Base-by-base conservation (phyloP, 2,888 invertebrate species). In the Formica aserva region DNA sequence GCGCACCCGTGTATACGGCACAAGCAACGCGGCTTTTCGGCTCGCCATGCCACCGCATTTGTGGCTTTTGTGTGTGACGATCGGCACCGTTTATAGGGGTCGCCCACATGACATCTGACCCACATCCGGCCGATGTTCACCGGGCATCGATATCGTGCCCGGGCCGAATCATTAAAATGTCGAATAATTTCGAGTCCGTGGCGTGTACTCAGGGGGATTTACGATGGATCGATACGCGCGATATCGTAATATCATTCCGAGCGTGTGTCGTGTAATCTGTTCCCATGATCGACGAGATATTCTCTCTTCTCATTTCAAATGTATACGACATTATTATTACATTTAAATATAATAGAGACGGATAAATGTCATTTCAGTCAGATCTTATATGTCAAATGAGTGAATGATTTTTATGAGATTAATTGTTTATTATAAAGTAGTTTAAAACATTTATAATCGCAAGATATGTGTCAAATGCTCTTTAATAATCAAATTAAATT, bases 81-180 rank as follows among this genome's bases (percentile, higher is more conserved):
- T 62, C 71, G 74, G 38, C 41, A 22, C 15, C 66, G 78, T 78
- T 67, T 85, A 91, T 90, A 90, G 88, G 91, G 91, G 90, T 91
- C 88, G 90, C 87, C 86, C 89, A 90, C 87, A 85, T 92, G 92
- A 91, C 92, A 90, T 87, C 89, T 89, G 92, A 92, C 92, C 92
- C 92, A 92, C 92, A 92, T 92, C 92, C 92, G 91, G 91, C 78
- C 86, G 77, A 87, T 87, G 86, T 87, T 86, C 84, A 87, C 81
- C 77, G 26, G 52, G 83, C 83, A 52, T 86, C 85, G 86, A 86
- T 88, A 85, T 77, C 78, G 83, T 82, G 52, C 52, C 48, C 71
- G 66, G 75, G 57, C 57, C 72, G 82, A 55, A 55, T 86, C 80
- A 84, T 90, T 88, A 77, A 85, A 81, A 75, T 45, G 71, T 83